Conservation (phyloP, 2,888 invertebrate genomes). For the Eristalis arbustorum region DNA sequence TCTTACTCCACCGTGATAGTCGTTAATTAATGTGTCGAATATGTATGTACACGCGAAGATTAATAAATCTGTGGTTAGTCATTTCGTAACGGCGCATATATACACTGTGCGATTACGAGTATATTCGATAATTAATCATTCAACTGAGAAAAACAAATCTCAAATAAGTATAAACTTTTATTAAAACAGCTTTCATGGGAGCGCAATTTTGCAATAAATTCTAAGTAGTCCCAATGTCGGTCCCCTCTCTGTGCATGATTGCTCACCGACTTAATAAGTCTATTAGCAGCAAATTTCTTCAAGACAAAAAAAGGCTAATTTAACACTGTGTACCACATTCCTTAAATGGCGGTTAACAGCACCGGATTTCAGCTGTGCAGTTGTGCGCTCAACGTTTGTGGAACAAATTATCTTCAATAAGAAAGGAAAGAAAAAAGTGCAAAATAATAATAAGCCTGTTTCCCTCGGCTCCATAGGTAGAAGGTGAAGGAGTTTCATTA, state of each 20-base stretch:
- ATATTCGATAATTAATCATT: slow-evolving; percentile 45
- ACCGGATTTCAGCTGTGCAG: slow-evolving; percentile 64
- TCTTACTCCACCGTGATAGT: background rate
- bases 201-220: slow-evolving; percentile 32
- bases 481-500: slow-evolving; percentile 70
- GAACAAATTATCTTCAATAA: slow-evolving; percentile 67
- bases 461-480: slow-evolving; percentile 43
- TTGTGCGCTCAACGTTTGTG: slow-evolving; percentile 61
- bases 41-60: background rate
- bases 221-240: slow-evolving; percentile 5
- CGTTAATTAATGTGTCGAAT: background rate
- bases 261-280: slow-evolving; percentile 55
- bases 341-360: slow-evolving; percentile 68
- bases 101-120: slow-evolving; percentile 16
- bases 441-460: slow-evolving; percentile 67
- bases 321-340: slow-evolving; percentile 70
- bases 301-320: slow-evolving; percentile 47
- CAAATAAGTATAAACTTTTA: slow-evolving; percentile 20
- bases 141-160: slow-evolving; percentile 22
- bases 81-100: background rate
- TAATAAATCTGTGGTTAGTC: background rate
- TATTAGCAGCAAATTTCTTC: slow-evolving; percentile 58
- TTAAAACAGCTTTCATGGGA: slow-evolving; percentile 21
- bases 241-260: slow-evolving; percentile 17
- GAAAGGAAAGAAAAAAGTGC: slow-evolving; percentile 37